Conservation (phyloP, 2,888 invertebrate genomes). For the Eurois occulta region DNA sequence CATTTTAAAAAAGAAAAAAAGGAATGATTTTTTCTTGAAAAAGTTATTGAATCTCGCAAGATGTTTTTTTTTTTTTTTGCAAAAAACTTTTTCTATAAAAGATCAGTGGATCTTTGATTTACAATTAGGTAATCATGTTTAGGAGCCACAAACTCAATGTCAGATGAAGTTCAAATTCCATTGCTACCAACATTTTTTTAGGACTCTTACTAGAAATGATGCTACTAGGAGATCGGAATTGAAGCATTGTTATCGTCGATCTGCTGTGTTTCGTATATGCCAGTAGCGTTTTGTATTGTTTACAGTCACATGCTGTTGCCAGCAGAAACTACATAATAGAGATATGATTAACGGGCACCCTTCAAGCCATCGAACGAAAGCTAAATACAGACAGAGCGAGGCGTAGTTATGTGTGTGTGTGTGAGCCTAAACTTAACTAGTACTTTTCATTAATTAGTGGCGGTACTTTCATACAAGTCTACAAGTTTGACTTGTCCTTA, state of each 20-base stretch:
- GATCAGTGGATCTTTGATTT: too few species aligned
- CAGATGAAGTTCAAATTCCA: not conserved
- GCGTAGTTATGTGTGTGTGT: too few species aligned
- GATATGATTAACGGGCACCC: not conserved
- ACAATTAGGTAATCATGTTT: not conserved
- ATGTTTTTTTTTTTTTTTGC: too few species aligned
- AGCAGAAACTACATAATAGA: too few species aligned
- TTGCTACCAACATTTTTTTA: not conserved
- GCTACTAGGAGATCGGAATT: not conserved
- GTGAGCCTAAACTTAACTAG: not conserved
- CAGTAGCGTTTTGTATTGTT: not conserved
- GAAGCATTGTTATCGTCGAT: not conserved
- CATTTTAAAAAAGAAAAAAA: too few species aligned
- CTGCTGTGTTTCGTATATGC: not conserved
- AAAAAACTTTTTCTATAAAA: too few species aligned
- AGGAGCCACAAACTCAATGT: not conserved
- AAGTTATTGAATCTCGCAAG: too few species aligned
- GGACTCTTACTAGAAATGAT: not conserved
- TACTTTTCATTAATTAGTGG: not conserved
- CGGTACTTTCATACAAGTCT: not conserved
- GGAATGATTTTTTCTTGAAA: too few species aligned
- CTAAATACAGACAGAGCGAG: not conserved
- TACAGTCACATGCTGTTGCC: not conserved
- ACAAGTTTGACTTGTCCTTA: not conserved
- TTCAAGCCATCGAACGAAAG: not conserved